Evolutionary conservation across 2,888 invertebrate species (phyloP).

Genomic region (Bellardia bayeri): DNA sequence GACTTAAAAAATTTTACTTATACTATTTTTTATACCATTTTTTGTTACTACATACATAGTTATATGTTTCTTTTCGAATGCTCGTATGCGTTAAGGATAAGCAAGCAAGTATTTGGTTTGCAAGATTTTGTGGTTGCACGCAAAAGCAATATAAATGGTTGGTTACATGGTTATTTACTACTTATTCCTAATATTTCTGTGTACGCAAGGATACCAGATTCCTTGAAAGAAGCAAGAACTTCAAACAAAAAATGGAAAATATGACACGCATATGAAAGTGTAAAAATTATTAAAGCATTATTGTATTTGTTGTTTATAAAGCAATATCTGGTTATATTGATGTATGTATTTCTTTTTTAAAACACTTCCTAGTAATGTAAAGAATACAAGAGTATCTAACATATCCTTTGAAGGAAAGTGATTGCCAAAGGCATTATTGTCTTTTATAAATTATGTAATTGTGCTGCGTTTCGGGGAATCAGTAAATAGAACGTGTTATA

Average conservation of each 20-base stretch:
- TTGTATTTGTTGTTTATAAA: neutral
- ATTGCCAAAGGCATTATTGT: conserved; percentile 7
- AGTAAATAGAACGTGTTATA: neutral
- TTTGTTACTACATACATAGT: neutral
- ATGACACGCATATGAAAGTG: neutral
- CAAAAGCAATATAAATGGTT: conserved; percentile 53
- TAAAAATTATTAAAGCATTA: neutral
- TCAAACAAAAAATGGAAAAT: neutral
- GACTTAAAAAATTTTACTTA: no score
- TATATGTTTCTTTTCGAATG: neutral
- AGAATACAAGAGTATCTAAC: neutral
- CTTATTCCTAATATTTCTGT: conserved; percentile 5
- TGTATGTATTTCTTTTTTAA: neutral
- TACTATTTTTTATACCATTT: neutral
- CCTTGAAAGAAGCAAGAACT: neutral
- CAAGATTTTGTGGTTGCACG: conserved; percentile 46
- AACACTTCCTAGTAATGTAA: neutral
- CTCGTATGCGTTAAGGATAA: neutral
- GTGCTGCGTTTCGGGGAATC: neutral
- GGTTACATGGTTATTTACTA: conserved; percentile 27
- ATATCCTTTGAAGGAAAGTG: conserved; percentile 3
- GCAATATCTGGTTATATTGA: neutral
- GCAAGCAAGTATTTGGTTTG: conserved; percentile 19
- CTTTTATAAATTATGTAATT: neutral
- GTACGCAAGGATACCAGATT: conserved; percentile 2